Base-by-base conservation (phyloP, 2,797 vertebrate genomes). In the Crocidura indochinensis region DNA sequence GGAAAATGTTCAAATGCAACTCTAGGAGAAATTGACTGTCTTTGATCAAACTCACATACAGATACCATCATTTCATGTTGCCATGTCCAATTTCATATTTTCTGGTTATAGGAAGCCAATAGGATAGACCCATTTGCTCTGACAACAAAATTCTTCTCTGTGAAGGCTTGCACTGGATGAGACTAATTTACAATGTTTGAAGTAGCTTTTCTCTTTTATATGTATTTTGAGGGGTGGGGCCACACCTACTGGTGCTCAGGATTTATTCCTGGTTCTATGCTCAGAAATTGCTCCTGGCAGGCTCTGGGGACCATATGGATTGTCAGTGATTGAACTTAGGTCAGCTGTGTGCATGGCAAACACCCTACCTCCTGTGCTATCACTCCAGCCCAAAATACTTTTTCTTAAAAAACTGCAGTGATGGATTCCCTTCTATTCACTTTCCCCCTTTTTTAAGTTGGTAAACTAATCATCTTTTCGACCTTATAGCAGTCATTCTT, bases 371-470 rank as follows among this genome's bases (percentile, higher is more conserved):
- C 2, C 38, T 38, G 38, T 38, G 38, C 38, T 38, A 38, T 38
- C 38, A 38, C 38, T 38, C 38, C 38, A 38, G 38, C 38, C 38
- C 38, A 38, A 38, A 38, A 38, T 38, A 38, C 38, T 38, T 38
- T 38, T 38, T 38, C 38, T 38, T 38, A 38, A 38, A 5, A 38
- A 38, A 38, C 38, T 38, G 38, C 38, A 38, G 38, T 38, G 38
- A 38, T 38, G 38, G 38, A 38, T 38, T 38, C 38, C 38, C 38
- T 38, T 38, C 38, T 38, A 68, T 78, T 75, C 68, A 19, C 29
- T 22, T 82, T 38, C 19, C 22, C 56, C 2, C 79, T 89, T 75
- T 2, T 87, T 93, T 87, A 38, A 80, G n/a, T 69, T 87, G 38
- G 27, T 24, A 82, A 92, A 91, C 12, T 77, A 47, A 38, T 38